These are phyloP conservation scores for Nothobranchius kuhntae DNA, from an alignment of 2,113 vertebrate genomes.

Conservation along the genomic window DNA sequence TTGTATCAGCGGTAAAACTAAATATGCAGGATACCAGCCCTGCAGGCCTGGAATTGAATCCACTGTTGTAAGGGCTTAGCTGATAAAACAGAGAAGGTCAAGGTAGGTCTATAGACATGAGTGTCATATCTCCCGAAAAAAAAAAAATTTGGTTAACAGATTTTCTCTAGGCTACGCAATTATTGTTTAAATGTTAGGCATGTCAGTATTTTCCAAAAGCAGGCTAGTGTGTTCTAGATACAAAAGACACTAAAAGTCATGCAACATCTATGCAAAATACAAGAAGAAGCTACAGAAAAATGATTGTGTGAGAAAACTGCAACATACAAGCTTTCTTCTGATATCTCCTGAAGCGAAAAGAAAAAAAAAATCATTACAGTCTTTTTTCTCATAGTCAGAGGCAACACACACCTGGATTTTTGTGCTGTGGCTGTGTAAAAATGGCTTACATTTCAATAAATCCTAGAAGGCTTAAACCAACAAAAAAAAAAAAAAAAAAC, in stretches of 20 bases:
- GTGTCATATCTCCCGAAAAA: background rate
- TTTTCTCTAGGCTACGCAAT: background rate
- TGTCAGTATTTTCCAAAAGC: background rate
- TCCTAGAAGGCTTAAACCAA: background rate
- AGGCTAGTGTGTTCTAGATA: background rate
- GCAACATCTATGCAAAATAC: background rate
- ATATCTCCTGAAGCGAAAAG: background rate
- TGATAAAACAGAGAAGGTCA: constrained; percentile 9
- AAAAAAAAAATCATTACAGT: background rate
- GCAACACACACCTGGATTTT: background rate
- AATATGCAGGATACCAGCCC: too few relatives aligned
- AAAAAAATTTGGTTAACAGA: background rate
- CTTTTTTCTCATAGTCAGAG: background rate
- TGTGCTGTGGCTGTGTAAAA: background rate
- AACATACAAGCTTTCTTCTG: background rate
- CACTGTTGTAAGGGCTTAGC: background rate
- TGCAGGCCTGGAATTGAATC: too few relatives aligned
- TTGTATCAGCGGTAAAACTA: too few relatives aligned
- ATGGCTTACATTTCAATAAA: constrained; percentile 1
- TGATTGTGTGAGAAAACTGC: constrained; percentile 3
- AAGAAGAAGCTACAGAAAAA: background rate
- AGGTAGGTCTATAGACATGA: constrained; percentile 2
- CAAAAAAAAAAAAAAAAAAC: background rate
- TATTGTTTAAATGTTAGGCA: background rate
- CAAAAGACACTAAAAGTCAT: background rate